phyloP scores from a whole-genome alignment of 1,140 invertebrate genomes.

The Macrosteles quadrilineatus region DNA sequence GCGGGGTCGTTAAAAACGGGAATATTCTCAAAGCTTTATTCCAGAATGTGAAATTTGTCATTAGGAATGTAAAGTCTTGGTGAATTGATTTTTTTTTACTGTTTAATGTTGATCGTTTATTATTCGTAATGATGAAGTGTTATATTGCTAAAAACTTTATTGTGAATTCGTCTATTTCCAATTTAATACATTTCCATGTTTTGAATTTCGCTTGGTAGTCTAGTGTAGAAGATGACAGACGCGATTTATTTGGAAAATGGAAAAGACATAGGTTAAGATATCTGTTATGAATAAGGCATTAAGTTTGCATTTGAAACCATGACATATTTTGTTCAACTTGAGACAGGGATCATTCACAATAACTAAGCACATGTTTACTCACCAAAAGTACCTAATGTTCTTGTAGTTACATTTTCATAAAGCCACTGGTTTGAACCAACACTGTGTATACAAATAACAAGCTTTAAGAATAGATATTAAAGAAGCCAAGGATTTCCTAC shows the following conservation, averaged over 20 bases:
- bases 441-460: constrained; percentile 5
- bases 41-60: too few relatives aligned
- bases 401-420: neutral
- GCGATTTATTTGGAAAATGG: constrained; percentile 9
- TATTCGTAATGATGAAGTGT: neutral
- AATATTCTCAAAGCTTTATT: too few relatives aligned
- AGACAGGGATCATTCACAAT: neutral
- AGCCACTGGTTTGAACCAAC: neutral
- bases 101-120: too few relatives aligned
- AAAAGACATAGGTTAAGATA: constrained; percentile 22
- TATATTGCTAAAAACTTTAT: neutral
- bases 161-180: constrained; percentile 11
- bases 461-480: neutral
- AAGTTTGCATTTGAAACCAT: neutral
- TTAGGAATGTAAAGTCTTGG: too few relatives aligned
- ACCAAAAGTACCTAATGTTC: neutral
- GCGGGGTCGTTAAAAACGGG: too few relatives aligned
- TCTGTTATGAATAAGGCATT: neutral
- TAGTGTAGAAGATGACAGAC: neutral
- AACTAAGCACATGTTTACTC: constrained; percentile 2
- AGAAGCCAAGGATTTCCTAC: too few relatives aligned
- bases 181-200: constrained; percentile 20
- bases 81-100: too few relatives aligned
- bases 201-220: constrained; percentile 8
- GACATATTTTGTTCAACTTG: neutral